phyloP scores from a whole-genome alignment of 1,140 invertebrate genomes.

The Zaprionus vittiger region DNA sequence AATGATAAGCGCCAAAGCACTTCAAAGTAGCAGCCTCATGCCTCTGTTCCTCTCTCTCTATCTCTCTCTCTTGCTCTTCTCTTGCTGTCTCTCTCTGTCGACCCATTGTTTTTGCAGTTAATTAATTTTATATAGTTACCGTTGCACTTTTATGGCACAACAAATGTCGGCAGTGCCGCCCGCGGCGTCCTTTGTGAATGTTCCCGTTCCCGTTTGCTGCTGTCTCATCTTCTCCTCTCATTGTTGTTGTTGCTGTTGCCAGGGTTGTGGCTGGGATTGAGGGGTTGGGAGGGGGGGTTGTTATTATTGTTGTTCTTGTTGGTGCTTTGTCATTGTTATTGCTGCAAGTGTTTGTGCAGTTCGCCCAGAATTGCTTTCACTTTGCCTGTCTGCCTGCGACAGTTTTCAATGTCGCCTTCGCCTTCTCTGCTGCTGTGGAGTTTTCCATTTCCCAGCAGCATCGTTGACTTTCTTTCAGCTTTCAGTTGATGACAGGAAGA shows the following conservation, averaged over 20 bases:
- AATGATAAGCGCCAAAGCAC: constrained; percentile 60
- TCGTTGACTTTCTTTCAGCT: constrained; percentile 16
- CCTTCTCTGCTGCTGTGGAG: neutral
- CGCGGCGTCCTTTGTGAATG: constrained; percentile 27
- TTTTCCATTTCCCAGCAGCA: neutral
- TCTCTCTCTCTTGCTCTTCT: neutral
- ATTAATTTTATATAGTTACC: constrained; percentile 72
- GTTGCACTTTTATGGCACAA: constrained; percentile 67
- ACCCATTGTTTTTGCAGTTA: constrained; percentile 52
- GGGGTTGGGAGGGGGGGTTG: neutral
- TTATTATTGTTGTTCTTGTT: neutral
- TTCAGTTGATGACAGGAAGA: constrained; percentile 26
- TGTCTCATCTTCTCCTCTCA: neutral
- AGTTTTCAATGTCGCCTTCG: constrained; percentile 1
- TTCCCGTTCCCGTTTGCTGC: constrained; percentile 2
- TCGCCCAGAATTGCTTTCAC: constrained; percentile 51
- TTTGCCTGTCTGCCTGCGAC: constrained; percentile 16
- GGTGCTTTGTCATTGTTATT: neutral
- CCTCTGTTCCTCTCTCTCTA: neutral
- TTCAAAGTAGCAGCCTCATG: constrained; percentile 27
- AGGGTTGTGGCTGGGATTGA: neutral
- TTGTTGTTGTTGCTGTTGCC: neutral
- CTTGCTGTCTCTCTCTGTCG: neutral
- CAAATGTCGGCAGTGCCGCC: constrained; percentile 26
- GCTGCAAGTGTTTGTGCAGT: constrained; percentile 37